Evolutionary conservation across 2,113 vertebrate genomes (phyloP), one percentile per base, ranked within the genome.

Genomic region (Lagopus muta): DNA sequence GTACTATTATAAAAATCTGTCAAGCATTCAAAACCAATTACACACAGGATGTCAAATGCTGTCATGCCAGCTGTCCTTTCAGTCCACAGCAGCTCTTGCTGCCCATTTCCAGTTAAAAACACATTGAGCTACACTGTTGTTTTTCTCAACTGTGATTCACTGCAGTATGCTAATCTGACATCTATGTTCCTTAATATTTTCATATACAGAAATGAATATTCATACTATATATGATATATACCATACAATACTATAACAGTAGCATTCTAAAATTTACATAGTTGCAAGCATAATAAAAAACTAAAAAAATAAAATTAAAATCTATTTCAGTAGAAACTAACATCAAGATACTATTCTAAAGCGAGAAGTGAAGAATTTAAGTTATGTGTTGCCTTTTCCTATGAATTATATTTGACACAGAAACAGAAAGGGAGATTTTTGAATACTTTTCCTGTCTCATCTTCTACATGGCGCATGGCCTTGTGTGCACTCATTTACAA

Each of bases 11-110:
- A 96, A 95, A 97, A 95, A 94, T 60, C 93, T 93, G 88, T 93
- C 95, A 97, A 95, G 94, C 94, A 96, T 97, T 97, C 96, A 89
- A 97, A 97, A 88, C 75, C 97, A 97, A 97, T 97, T 97, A 96
- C 84, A 96, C 88, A 93, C 79, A 93, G 95, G 96, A 96, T 97
- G 95, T 96, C 94, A 95, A 92, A 77, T 62, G 77, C 94, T 97
- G 92, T 97, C 94, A 94, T 27, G 50, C 95, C 95, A 97, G 90
- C 93, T 97, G 95, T 97, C 96, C 94, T 92, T 90, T 90, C 50
- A 36, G 76, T 89, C 83, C 89, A 48, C 6, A 16, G 91, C 14
- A 24, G 64, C 76, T 92, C 80, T 82, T 45, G 11, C 66, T 96
- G 85, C 55, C 88, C 94, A 84, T 83, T 94, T 90, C 88, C 74